These are phyloP conservation scores for Hermatobates lingyangjiaoensis DNA, from an alignment of 1,140 invertebrate genomes.

Conservation along the genomic window DNA sequence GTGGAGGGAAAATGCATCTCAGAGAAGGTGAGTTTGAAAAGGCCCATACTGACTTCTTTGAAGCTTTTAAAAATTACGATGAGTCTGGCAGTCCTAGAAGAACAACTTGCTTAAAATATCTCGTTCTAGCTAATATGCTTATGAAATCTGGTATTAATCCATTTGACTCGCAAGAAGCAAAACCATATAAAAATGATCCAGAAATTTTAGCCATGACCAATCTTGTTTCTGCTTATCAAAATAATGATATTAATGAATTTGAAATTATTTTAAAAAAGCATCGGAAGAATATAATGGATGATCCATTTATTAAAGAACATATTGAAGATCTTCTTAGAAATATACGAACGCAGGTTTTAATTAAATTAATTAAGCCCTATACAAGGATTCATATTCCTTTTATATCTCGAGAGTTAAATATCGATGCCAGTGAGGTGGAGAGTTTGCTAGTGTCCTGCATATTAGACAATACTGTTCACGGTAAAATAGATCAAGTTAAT, in stretches of 20 bases:
- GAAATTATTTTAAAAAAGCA: constrained; percentile 91
- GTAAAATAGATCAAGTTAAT: constrained; percentile 92
- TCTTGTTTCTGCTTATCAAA: constrained; percentile 94
- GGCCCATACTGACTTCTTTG: constrained; percentile 98
- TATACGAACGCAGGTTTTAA: constrained; percentile 90
- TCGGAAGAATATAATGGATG: constrained; percentile 94
- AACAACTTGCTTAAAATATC: constrained; percentile 95
- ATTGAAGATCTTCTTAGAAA: constrained; percentile 70
- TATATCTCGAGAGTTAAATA: constrained; percentile 93
- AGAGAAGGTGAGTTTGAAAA: constrained; percentile 97
- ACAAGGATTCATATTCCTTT: constrained; percentile 96
- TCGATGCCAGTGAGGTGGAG: constrained; percentile 90
- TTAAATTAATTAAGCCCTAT: constrained; percentile 95
- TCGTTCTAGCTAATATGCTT: constrained; percentile 97
- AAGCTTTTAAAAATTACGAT: constrained; percentile 99
- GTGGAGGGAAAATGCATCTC: constrained; percentile 99
- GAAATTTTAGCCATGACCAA: constrained; percentile 99
- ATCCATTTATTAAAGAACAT: constrained; percentile 76
- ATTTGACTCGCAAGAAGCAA: constrained; percentile 99
- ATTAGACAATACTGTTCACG: constrained; percentile 90
- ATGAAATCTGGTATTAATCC: constrained; percentile 99
- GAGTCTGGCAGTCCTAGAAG: constrained; percentile 94
- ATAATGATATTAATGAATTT: constrained; percentile 98
- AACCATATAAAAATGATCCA: constrained; percentile 98
- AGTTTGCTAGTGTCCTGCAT: constrained; percentile 97